These are phyloP conservation scores for Eurosta solidaginis DNA, from an alignment of 1,140 invertebrate species.

Conservation along the genomic window DNA sequence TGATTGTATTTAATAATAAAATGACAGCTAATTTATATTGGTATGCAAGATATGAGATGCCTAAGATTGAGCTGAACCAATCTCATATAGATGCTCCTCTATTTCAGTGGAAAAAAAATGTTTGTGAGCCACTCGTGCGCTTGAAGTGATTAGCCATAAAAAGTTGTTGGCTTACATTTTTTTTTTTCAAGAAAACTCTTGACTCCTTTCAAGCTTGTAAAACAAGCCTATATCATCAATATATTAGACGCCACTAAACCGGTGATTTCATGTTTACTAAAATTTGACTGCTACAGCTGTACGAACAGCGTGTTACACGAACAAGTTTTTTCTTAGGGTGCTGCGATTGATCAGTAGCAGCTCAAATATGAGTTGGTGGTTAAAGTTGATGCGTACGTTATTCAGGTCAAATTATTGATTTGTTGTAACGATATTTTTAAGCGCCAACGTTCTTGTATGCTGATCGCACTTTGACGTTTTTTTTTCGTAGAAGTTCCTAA, in stretches of 20 bases:
- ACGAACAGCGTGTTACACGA: neutral
- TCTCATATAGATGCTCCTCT: neutral
- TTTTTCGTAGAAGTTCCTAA: neutral
- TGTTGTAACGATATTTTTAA: neutral
- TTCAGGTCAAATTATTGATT: neutral
- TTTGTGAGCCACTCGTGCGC: too few species aligned
- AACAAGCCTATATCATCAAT: neutral
- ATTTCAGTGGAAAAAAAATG: too few species aligned
- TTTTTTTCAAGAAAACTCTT: neutral
- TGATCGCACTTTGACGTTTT: too few species aligned
- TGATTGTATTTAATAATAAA: too few species aligned
- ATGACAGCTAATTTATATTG: neutral
- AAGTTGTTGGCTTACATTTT: too few species aligned
- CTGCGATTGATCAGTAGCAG: neutral
- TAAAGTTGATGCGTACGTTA: neutral
- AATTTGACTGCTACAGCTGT: neutral
- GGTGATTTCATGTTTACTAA: neutral
- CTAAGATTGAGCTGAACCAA: neutral
- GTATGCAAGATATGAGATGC: neutral
- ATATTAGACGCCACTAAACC: neutral
- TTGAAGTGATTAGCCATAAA: too few species aligned
- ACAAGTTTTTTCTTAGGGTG: neutral
- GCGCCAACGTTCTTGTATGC: neutral
- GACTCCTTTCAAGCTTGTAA: neutral
- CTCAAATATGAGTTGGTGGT: neutral